Evolutionary conservation across 1,140 invertebrate genomes (phyloP).

Genomic region (Heliothis subflexa): DNA sequence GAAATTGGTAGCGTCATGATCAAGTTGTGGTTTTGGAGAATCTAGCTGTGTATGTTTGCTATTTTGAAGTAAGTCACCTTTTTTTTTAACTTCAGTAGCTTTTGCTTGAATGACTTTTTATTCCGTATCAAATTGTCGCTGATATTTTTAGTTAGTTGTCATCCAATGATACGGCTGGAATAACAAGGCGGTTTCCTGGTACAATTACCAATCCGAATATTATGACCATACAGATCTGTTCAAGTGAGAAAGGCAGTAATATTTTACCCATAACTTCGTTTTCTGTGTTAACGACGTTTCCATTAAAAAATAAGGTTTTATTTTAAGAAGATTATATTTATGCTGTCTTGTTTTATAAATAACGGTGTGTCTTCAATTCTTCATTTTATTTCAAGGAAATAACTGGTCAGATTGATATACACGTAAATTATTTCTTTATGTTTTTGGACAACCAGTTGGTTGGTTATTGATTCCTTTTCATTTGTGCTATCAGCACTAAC

Average conservation of each 20-base stretch:
- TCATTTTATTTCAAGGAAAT: constrained; percentile 3
- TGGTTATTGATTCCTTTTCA: too few species aligned
- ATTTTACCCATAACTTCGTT: constrained; percentile 28
- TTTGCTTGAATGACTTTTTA: too few species aligned
- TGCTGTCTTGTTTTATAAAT: constrained; percentile 35
- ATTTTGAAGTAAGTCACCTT: too few species aligned
- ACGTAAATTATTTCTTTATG: background rate
- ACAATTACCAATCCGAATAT: constrained; percentile 5
- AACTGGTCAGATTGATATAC: background rate
- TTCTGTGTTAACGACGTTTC: constrained; percentile 44
- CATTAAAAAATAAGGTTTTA: constrained; percentile 17
- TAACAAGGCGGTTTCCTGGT: background rate
- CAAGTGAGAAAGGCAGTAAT: background rate
- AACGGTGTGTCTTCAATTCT: constrained; percentile 15
- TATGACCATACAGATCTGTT: background rate
- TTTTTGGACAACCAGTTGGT: too few species aligned
- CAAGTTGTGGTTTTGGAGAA: background rate
- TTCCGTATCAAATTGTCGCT: too few species aligned
- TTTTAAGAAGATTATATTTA: constrained; percentile 40
- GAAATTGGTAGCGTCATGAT: background rate
- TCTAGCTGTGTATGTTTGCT: background rate
- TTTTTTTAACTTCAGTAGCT: background rate
- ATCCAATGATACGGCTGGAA: background rate
- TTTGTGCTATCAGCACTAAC: too few species aligned
- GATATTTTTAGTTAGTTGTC: too few species aligned